phyloP scores from a whole-genome alignment of 2,888 invertebrate species.

The Cephus pygmeus region DNA sequence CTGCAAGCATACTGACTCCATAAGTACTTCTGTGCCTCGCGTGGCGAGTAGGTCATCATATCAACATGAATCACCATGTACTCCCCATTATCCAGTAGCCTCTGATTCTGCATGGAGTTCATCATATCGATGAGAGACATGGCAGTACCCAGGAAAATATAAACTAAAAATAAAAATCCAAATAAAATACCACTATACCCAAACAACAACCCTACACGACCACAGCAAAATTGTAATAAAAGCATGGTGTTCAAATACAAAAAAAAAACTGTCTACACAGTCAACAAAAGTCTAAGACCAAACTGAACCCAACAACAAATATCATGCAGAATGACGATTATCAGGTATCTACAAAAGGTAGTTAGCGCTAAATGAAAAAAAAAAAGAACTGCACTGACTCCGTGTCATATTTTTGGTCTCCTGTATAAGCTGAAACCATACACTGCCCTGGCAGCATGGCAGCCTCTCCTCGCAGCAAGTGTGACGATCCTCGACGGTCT shows the following conservation, averaged over 20 bases:
- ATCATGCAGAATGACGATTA: background rate
- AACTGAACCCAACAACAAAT: background rate
- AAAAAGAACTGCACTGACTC: slow-evolving; percentile 69
- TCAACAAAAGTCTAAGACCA: background rate
- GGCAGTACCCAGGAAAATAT: slow-evolving; percentile 92
- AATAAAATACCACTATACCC: background rate
- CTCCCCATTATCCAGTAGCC: slow-evolving; percentile 89
- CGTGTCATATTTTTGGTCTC: slow-evolving; percentile 88
- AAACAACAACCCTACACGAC: background rate
- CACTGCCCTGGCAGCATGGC: slow-evolving; percentile 81
- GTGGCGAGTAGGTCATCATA: slow-evolving; percentile 84
- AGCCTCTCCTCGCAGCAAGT: slow-evolving; percentile 82
- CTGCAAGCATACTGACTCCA: slow-evolving; percentile 74
- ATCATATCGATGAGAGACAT: slow-evolving; percentile 90
- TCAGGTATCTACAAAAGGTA: background rate
- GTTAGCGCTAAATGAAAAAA: background rate
- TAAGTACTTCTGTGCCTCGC: slow-evolving; percentile 82
- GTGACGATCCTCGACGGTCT: slow-evolving; percentile 77
- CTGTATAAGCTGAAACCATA: slow-evolving; percentile 86
- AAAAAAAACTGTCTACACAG: background rate
- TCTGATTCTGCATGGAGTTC: slow-evolving; percentile 89
- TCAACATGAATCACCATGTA: slow-evolving; percentile 97
- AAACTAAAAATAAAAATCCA: slow-evolving; percentile 76
- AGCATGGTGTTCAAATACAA: background rate
- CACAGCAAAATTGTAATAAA: background rate